Evolutionary conservation across 1,140 invertebrate species (phyloP), one percentile per base, ranked within the genome.

Genomic region (Drosophila neocordata): DNA sequence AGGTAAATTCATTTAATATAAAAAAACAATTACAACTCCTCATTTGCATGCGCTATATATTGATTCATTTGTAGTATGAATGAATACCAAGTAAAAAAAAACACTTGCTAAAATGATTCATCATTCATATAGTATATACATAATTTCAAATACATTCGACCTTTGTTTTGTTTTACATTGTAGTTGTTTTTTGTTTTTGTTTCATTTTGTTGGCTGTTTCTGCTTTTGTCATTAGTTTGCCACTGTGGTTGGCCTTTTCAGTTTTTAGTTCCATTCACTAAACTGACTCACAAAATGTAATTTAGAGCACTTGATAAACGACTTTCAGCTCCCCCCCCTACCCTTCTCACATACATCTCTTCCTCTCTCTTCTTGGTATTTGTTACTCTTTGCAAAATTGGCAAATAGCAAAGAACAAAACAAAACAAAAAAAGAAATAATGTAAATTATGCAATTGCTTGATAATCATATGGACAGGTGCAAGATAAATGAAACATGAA

Each of bases 211-310:
- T 48, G 41, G 15, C 41, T 48, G 8, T 48, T 48, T 18, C 41
- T 48, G 41, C 41, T 48, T 48, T 48, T 48, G 41, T 48, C 41
- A 48, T 48, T 48, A 48, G 41, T 48, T 31, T 48, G 41, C 41
- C 41, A 48, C 41, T 48, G 41, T 48, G 15, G 41, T 48, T 48
- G 41, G 41, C 41, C 41, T 48, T 48, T 48, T 48, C 41, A 48
- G 41, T 48, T 48, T 48, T 48, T 48, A 48, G 41, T 48, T 48
- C 41, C 41, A 48, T 48, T 48, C 41, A 48, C 41, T 48, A 48
- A 48, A 48, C 41, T 48, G 41, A 48, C 41, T 48, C 15, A 48
- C 41, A 48, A 48, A 48, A 48, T 48, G 41, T 48, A 48, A 48
- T 48, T 48, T 48, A 15, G 41, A 48, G 41, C 41, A 48, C 41